Evolutionary conservation across 2,888 invertebrate species (phyloP), one percentile per base, ranked within the genome.

Genomic region (Caenorhabditis sp.): DNA sequence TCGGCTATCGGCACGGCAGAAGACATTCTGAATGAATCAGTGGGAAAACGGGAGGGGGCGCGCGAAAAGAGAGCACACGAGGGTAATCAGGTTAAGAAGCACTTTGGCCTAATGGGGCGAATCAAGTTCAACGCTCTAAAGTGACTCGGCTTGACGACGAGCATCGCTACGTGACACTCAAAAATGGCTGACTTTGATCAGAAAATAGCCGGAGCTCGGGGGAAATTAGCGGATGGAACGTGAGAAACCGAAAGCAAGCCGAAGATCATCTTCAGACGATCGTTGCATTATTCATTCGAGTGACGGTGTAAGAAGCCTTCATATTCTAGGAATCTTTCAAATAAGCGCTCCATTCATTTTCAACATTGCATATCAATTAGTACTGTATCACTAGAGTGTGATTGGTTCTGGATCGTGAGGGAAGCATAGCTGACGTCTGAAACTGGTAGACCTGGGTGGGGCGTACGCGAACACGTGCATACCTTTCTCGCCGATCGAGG

Each of bases 391-490:
- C 39, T 39, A 55, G 55, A 27, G 56, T 70, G 35, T 59, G 70
- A 39, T 59, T 59, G 43, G 70, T 70, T 59, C 70, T 32, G 35
- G 58, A 41, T 37, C 55, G 41, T 32, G 62, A 50, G 1, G 43
- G 17, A 0, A 50, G 37, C 72, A 73, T 73, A 59, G 55, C 73
- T 65, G 73, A 65, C 39, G 58, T 50, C 73, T 73, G 62, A 45
- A 73, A 73, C 27, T 45, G 11, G 43, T 35, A 24, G 43, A 45
- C 59, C 20, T 32, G 22, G 41, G 22, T 3, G 7, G 15, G 20
- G 22, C 45, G n/a, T n/a, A 45, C 3, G 24, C 7, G 8, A 6
- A 7, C 41, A 20, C 17, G 17, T 11, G 17, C 6, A 63, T 56
- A 56, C 56, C 43, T 56, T 39, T 37, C 15, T 13, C n/a, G 37